These are phyloP conservation scores for Drosophila ohnishii DNA, from an alignment of 1,140 invertebrate genomes.

Conservation along the genomic window DNA sequence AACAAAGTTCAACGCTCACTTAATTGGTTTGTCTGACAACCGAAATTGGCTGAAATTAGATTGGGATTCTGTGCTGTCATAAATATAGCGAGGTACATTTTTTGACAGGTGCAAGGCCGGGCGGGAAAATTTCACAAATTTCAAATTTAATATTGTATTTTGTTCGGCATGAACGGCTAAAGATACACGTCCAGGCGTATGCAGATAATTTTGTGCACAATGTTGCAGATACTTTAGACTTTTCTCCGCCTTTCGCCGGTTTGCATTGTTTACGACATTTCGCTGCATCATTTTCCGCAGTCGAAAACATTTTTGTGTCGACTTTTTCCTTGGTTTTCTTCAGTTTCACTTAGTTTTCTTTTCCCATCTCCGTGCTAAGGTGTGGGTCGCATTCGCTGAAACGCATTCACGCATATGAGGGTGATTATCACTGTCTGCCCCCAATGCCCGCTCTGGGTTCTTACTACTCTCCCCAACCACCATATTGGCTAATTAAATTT, in stretches of 20 bases:
- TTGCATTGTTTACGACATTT: slow-evolving; percentile 79
- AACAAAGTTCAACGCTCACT: slow-evolving; percentile 55
- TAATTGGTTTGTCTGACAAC: slow-evolving; percentile 50
- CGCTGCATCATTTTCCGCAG: slow-evolving; percentile 76
- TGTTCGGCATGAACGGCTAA: background rate
- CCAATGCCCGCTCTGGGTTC: background rate
- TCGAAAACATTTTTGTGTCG: slow-evolving; percentile 75
- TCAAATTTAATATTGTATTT: background rate
- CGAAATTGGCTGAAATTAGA: slow-evolving; percentile 43
- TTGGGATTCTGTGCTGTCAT: slow-evolving; percentile 18
- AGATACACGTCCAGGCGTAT: slow-evolving; percentile 11
- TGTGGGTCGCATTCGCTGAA: slow-evolving; percentile 61
- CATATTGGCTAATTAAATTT: background rate
- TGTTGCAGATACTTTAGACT: slow-evolving; percentile 45
- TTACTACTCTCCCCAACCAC: too few relatives aligned
- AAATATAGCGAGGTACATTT: slow-evolving; percentile 9
- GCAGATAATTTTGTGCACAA: slow-evolving; percentile 27
- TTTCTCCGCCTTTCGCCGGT: slow-evolving; percentile 72
- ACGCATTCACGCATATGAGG: slow-evolving; percentile 19
- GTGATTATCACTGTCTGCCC: slow-evolving; percentile 49
- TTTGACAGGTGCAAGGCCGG: slow-evolving; percentile 56
- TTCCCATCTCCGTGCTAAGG: slow-evolving; percentile 26
- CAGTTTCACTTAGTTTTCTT: slow-evolving; percentile 75
- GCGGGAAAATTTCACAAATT: slow-evolving; percentile 12
- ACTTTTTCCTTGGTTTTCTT: slow-evolving; percentile 71